These are phyloP conservation scores for Eudemis profundana DNA, from an alignment of 2,888 invertebrate genomes.

Conservation along the genomic window DNA sequence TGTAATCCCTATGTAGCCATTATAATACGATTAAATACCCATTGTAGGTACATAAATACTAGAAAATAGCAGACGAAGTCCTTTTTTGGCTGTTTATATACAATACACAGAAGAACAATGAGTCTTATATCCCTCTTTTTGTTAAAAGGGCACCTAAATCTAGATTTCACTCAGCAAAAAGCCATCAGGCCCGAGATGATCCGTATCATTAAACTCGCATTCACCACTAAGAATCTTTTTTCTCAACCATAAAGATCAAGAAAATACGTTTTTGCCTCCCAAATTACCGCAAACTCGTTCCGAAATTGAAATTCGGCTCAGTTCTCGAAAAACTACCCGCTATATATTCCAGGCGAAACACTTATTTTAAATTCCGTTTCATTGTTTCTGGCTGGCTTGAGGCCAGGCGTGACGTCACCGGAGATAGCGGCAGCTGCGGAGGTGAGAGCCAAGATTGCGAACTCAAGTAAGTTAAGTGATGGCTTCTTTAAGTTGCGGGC, in stretches of 20 bases:
- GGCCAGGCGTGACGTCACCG: conserved; percentile 40
- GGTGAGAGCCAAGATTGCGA: conserved; percentile 24
- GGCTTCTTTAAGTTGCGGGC: conserved; percentile 20
- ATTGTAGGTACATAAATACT: too few relatives aligned
- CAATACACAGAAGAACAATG: too few relatives aligned
- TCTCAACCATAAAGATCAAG: conserved; percentile 1
- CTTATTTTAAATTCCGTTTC: conserved; percentile 45
- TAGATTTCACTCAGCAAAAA: not conserved
- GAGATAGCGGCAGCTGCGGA: conserved; percentile 21
- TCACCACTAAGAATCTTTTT: not conserved
- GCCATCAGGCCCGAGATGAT: not conserved
- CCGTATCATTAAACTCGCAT: conserved; percentile 11
- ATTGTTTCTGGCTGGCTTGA: conserved; percentile 40
- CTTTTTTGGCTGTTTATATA: too few relatives aligned
- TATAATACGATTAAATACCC: too few relatives aligned
- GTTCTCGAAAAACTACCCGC: conserved; percentile 12
- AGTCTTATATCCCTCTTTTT: not conserved
- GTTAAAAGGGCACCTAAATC: not conserved
- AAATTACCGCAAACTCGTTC: not conserved
- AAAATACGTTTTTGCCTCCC: not conserved
- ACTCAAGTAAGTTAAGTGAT: conserved; percentile 25
- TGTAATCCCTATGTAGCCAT: too few relatives aligned
- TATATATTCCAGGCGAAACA: conserved; percentile 23
- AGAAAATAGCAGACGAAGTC: too few relatives aligned
- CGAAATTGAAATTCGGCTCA: conserved; percentile 12